Base-by-base conservation (phyloP, 2,797 vertebrate species). In the Pseudotriccus pelzelni region DNA sequence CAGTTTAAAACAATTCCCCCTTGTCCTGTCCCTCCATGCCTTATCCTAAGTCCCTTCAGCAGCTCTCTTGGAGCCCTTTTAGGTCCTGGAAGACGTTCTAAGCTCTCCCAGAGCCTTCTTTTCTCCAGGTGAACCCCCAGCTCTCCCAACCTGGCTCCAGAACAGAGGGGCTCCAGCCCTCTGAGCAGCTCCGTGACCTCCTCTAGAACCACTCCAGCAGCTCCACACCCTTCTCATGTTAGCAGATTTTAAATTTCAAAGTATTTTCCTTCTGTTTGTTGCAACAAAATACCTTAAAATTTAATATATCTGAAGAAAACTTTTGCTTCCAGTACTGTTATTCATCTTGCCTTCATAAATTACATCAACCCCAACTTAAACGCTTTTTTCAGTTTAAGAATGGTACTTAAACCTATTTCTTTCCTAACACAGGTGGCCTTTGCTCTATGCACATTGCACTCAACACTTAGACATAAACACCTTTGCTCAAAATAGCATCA, bases 21-120 rank as follows among this genome's bases (percentile, higher is more conserved):
- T 7, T 4, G 9, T 49, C 43, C 64, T 59, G 30, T 28, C 36
- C 16, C 36, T 41, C 30, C 30, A 28, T 2, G 1, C 36, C 30
- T 15, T 41, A 12, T 34, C 47, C 32, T 9, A 16, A 23, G 12
- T 12, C 24, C 19, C 30, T 43, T 43, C 46, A 36, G 5, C 32
- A 44, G 13, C 37, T 70, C 79, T 36, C 37, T 12, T 59, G 16
- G 24, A 50, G 27, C 22, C 34, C 41, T 22, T 66, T 13, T 2
- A 49, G 18, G 18, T 30, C 1, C 64, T 68, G 44, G 0, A 12
- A 50, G 50, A 10, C 1, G 27, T 17, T 52, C 50, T 30, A 1
- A 7, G 50, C 4, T 52, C 27, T 52, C 28, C 50, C 27, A 18
- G 28, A 52, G 17, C 27, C 11, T 47, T 47, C 7, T 16, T 24